Percentiles rank a stretch among this genome's conserved stretches.
Evolutionary conservation across 2,888 invertebrate species (phyloP).

Genomic region (Thereva nobilitata): DNA sequence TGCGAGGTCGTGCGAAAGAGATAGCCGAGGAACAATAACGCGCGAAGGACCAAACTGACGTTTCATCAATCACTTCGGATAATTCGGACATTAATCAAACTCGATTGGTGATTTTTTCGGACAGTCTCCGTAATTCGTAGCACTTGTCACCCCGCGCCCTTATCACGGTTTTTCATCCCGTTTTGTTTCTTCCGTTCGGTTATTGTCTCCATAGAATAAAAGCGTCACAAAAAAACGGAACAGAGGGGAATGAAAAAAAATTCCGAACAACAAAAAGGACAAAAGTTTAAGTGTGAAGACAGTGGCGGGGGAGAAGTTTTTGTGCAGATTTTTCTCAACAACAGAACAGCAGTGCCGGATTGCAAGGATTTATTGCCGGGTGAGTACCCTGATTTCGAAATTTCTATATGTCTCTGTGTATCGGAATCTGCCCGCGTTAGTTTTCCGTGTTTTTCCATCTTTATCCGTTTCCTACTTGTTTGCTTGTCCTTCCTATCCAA

Average conservation of each 20-base stretch:
- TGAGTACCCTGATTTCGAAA: slow-evolving; percentile 12
- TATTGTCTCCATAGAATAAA: too few relatives aligned
- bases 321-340: too few relatives aligned
- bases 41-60: slow-evolving; percentile 45
- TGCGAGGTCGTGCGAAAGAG: slow-evolving; percentile 22
- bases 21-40: slow-evolving; percentile 27
- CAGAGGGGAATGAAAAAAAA: slow-evolving; percentile 1
- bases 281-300: slow-evolving; percentile 12
- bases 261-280: neutral
- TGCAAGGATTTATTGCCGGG: slow-evolving; percentile 22
- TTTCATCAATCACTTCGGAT: slow-evolving; percentile 47
- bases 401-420: neutral
- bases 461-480: neutral
- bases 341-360: neutral
- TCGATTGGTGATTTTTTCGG: slow-evolving; percentile 41
- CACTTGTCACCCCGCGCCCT: slow-evolving; percentile 7
- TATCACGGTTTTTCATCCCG: slow-evolving; percentile 1
- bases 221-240: too few relatives aligned
- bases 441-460: neutral
- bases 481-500: neutral
- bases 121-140: slow-evolving; percentile 13
- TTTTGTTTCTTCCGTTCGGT: neutral
- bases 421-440: too few relatives aligned
- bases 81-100: slow-evolving; percentile 48
- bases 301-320: neutral